Evolutionary conservation across 1,140 invertebrate genomes (phyloP).

Genomic region (Adoxophyes honmai): DNA sequence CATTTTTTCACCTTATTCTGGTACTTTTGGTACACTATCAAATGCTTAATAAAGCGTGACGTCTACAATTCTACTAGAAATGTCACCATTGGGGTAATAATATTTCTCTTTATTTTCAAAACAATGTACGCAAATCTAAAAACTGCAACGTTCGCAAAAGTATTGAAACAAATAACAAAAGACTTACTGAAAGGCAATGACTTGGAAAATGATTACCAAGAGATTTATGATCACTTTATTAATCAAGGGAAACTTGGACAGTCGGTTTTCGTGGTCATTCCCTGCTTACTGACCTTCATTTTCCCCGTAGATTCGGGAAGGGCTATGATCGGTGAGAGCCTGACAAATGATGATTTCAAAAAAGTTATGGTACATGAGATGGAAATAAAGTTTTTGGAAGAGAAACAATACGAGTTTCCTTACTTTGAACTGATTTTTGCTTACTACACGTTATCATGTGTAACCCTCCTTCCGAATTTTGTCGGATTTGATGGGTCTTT

Average conservation of each 20-base stretch:
- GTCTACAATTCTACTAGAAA: constrained; percentile 47
- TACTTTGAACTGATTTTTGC: constrained; percentile 50
- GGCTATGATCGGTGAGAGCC: constrained; percentile 36
- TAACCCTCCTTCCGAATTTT: constrained; percentile 42
- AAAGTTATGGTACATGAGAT: constrained; percentile 57
- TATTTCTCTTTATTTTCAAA: constrained; percentile 50
- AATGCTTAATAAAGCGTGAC: constrained; percentile 36
- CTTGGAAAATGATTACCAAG: constrained; percentile 42
- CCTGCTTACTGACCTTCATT: constrained; percentile 38
- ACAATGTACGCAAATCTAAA: constrained; percentile 39
- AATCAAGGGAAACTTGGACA: constrained; percentile 45
- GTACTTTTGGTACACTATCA: constrained; percentile 42
- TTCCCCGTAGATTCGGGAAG: constrained; percentile 45
- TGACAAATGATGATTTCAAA: constrained; percentile 34
- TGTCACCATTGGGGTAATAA: constrained; percentile 40
- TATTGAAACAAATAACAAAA: constrained; percentile 42
- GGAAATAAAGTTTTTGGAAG: constrained; percentile 44
- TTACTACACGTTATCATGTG: constrained; percentile 40
- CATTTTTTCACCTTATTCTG: constrained; percentile 41
- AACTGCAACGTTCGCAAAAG: constrained; percentile 34
- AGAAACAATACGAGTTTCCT: constrained; percentile 50
- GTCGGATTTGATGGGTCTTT: constrained; percentile 54
- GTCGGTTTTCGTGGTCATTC: constrained; percentile 45
- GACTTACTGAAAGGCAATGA: constrained; percentile 49
- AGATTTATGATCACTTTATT: constrained; percentile 42